Evolutionary conservation across 2,888 invertebrate species (phyloP), one percentile per base, ranked within the genome.

Genomic region (Chymomyza fuscimana): DNA sequence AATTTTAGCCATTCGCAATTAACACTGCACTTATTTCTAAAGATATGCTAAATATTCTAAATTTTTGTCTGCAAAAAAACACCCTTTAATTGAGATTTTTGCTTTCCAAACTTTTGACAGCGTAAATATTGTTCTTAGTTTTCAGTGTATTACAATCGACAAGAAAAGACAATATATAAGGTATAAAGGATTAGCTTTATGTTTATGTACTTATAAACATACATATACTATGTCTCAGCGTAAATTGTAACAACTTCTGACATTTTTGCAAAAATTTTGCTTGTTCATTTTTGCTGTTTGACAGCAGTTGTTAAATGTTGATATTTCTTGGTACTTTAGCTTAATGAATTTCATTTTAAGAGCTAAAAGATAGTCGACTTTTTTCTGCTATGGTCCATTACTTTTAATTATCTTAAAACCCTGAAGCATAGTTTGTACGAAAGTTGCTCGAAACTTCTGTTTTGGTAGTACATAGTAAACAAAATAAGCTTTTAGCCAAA

Each of bases 241-340:
- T 12, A 4, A 10, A 7, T 12, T 3, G 12, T 54, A 69, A 59
- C 63, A 73, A 75, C 73, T 71, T 68, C 71, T 62, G 71, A 77
- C 72, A 74, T 60, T 74, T 46, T 58, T 46, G 67, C 52, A 59
- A 66, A 22, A 32, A 32, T 50, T 12, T 59, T 36, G 25, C 56
- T 46, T 36, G 40, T 46, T 12, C 40, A 12, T 46, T 46, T 46
- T 46, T 46, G 40, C 12, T 46, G 3, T 46, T 12, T 46, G 40
- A 12, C 40, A 46, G 12, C 12, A 46, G 32, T 32, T 46, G 40
- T 32, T 32, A 32, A 32, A 46, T 46, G 40, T 46, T 46, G 3
- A 46, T 46, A 12, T 46, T 46, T 46, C 12, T 46, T 46, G 40
- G 10, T 46, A 15, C 12, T 46, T 46, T 46, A 46, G 40, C 40